Base-by-base conservation (phyloP, 2,113 vertebrate species). In the Chlorodrepanis virens region DNA sequence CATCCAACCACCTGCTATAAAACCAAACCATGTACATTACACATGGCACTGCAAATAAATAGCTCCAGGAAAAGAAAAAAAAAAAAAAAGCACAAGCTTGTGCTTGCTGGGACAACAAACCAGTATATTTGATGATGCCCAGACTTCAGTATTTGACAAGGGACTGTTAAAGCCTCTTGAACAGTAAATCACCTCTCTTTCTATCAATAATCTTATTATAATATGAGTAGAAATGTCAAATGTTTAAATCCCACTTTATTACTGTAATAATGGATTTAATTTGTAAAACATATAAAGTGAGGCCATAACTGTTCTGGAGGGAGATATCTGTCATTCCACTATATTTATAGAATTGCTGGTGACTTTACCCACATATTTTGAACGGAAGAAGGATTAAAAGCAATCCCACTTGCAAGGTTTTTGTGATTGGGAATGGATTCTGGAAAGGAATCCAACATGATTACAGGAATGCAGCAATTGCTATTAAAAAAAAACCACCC, bases 201-300 rank as follows among this genome's bases (percentile, higher is more conserved):
- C 69, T 76, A 77, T 94, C 91, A 93, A 91, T 96, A 95, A 96
- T 83, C 82, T 96, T 95, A 81, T 79, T 96, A 87, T 57, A 94
- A 97, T 95, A 94, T 83, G 54, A 76, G 24, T 86, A 84, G 86
- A 90, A 95, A 96, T 88, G 84, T 70, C 94, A 89, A 77, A 96
- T 90, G 65, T 92, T 94, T 91, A 93, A 93, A 92, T 72, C 40
- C 61, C 27, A 68, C 50, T 97, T 95, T 96, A 96, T 94, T 88
- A 53, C 84, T 81, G 27, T 82, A 94, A 90, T 96, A 97, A 96
- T 95, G 64, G 75, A 83, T 92, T 93, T 95, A 84, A 97, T 97
- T 96, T 96, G 59, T 95, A 95, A 94, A 92, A 91, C 65, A 63
- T 91, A 93, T 91, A 84, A 96, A 91, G 57, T 80, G 72, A 93